Base-by-base conservation (phyloP, 2,797 vertebrate species). In the Otolemur crassicaudatus region DNA sequence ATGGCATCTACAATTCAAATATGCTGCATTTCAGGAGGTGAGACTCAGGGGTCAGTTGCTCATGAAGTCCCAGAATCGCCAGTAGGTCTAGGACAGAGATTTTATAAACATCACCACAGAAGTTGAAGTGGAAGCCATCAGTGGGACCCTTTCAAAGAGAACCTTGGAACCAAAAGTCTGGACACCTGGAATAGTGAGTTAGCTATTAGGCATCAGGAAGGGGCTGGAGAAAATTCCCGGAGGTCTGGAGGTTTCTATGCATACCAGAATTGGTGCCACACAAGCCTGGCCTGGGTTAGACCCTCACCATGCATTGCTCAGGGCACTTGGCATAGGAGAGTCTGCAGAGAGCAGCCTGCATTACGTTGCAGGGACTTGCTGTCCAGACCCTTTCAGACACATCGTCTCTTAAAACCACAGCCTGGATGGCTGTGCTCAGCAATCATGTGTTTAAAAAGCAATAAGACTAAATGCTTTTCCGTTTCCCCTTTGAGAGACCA, bases 361-460 rank as follows among this genome's bases (percentile, higher is more conserved):
- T 22, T 3, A 37, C 40, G 16, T 5, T 6, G 17, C 7, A 40
- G 16, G 31, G 87, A 75, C 46, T 29, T 4, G 27, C 63, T 22
- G 65, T n/a, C 67, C 0, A 0, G 80, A n/a, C 46, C 2, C 87
- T 92, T 69, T 34, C 93, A 95, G 63, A 81, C 9, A 56, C 2
- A 0, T 34, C 92, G 23, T 85, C 95, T 94, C 75, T 65, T 82
- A 95, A 95, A 95, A 70, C 86, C 88, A 1, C 29, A 93, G 95
- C 81, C 96, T 19, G 87, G 94, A 91, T 76, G 94, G 5, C 94
- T 91, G 73, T 88, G 91, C 97, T 97, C 97, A 10, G 10, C 94
- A 92, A 98, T 98, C 98, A 89, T 97, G 97, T 97, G 97, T 98
- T 99, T 99, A 98, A 98, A 97, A 98, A 98, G 97, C 98, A 98